phyloP scores from a whole-genome alignment of 92 coral and sea anemone genomes.

The Bergia sp. region DNA sequence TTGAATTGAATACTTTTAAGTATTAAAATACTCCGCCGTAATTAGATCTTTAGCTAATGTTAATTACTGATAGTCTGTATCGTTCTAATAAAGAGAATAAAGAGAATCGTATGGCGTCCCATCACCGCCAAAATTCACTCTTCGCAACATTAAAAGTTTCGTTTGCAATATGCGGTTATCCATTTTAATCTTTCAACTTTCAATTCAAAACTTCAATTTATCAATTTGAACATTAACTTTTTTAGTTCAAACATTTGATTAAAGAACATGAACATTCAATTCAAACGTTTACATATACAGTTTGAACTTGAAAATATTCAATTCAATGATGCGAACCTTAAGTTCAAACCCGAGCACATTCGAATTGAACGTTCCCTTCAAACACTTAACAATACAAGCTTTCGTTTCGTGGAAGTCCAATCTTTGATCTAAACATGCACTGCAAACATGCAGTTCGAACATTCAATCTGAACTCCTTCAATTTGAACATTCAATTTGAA shows the following conservation, averaged over 20 bases:
- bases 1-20: constrained; percentile 23
- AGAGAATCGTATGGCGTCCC: constrained; percentile 26
- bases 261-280: constrained; percentile 14
- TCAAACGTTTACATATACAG: constrained; percentile 16
- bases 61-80: constrained; percentile 16
- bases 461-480: constrained; percentile 23
- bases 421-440: constrained; percentile 37
- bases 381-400: constrained; percentile 23
- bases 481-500: constrained; percentile 13
- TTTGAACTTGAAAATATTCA: constrained; percentile 14
- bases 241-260: constrained; percentile 13
- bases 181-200: constrained; percentile 19
- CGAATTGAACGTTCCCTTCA: constrained; percentile 1
- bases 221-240: constrained; percentile 22
- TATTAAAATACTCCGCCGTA: constrained; percentile 20
- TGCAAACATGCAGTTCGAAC: constrained; percentile 36
- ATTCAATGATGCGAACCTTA: neutral
- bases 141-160: constrained; percentile 14
- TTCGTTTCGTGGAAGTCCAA: constrained; percentile 25
- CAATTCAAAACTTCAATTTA: constrained; percentile 3
- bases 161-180: constrained; percentile 2
- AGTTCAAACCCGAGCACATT: constrained; percentile 4
- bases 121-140: constrained; percentile 17
- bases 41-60: constrained; percentile 24
- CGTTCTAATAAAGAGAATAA: neutral